Evolutionary conservation across 2,888 invertebrate genomes (phyloP), one percentile per base, ranked within the genome.

Genomic region (Chaitophorus viminalis): DNA sequence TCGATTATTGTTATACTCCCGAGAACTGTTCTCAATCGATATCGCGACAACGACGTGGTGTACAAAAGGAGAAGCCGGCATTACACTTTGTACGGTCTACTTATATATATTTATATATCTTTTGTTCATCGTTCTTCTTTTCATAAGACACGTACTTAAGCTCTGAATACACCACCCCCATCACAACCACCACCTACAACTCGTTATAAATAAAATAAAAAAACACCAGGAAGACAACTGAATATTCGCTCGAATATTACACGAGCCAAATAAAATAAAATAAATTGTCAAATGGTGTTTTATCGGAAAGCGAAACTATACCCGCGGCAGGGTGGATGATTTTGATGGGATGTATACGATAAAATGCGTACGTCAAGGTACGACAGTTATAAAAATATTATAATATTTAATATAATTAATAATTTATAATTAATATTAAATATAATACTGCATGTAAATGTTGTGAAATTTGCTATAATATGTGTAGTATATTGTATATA

Each of bases 71-170:
- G 78, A 54, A 54, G 52, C 78, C 54, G 54, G 8, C 52, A n/a
- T n/a, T n/a, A n/a, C n/a, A 78, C 78, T 78, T 78, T 78, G 54
- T 54, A 31, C 14, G 78, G 78, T 54, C n/a, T n/a, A n/a, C n/a
- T n/a, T n/a, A n/a, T n/a, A n/a, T n/a, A n/a, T n/a, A n/a, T n/a
- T n/a, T n/a, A 31, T 14, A 60, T 25, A n/a, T 46, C 76, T 46
- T 76, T 76, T 76, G 78, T 52, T 25, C 78, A 25, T 25, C 78
- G 31, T 54, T 78, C 78, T 54, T 78, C 54, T 54, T 78, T 78
- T 78, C 54, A 78, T 33, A 54, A 78, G 78, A 78, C 54, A 78
- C 78, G 52, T 78, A 78, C 78, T 78, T 54, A 54, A 78, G 54
- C 78, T 52, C 29, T 52, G 77, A 77, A 77, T 52, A 52, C 52